Percentiles rank a stretch among this genome's conserved stretches.
Conservation (phyloP, 2,113 vertebrate species). For the Mixornis gularis region DNA sequence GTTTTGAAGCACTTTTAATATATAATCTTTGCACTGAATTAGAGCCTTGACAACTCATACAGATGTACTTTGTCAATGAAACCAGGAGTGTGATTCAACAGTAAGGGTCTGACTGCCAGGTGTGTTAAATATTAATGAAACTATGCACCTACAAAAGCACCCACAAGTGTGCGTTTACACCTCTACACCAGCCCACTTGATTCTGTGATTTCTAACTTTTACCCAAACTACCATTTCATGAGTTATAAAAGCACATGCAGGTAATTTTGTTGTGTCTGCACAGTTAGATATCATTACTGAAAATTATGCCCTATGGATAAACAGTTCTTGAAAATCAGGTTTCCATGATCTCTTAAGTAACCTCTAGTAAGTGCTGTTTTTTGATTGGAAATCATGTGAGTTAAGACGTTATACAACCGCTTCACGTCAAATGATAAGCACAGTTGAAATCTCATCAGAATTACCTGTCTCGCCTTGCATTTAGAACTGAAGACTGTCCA, state of each 20-base stretch:
- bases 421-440: conserved; percentile 2
- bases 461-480: conserved; percentile 94
- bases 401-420: neutral
- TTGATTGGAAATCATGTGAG: neutral
- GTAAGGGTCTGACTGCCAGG: neutral
- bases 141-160: neutral
- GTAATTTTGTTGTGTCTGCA: neutral
- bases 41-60: neutral
- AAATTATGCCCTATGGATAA: neutral
- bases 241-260: neutral
- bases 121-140: neutral
- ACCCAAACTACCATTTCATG: neutral
- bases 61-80: neutral
- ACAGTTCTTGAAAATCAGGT: neutral
- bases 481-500: conserved; percentile 95
- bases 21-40: neutral
- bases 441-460: neutral
- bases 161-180: neutral
- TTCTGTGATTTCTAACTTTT: neutral
- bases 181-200: neutral
- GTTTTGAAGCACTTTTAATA: neutral
- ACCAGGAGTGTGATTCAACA: neutral
- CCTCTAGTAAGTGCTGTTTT: neutral
- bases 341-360: neutral
- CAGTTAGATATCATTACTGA: neutral